phyloP scores from a whole-genome alignment of 2,797 vertebrate species.

The Alcedo quadribrachys region DNA sequence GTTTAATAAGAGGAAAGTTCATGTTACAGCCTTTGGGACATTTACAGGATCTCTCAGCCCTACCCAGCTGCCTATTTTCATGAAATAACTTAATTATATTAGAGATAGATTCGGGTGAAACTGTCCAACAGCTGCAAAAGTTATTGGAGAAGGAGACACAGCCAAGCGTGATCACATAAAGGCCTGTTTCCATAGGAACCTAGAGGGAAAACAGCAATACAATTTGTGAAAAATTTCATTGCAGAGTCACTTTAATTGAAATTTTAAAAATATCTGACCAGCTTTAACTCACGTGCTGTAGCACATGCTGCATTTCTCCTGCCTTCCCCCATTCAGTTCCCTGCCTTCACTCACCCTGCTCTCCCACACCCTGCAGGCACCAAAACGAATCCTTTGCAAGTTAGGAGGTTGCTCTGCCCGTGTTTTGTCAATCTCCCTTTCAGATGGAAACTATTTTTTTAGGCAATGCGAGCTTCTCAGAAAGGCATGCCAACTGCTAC shows the following conservation, averaged over 20 bases:
- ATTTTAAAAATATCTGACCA: conserved; percentile 54
- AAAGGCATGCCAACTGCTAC: neutral
- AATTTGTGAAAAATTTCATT: conserved; percentile 41
- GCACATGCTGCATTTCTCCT: neutral
- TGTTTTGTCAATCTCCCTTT: neutral
- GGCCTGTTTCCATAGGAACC: conserved; percentile 63
- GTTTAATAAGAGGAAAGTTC: conserved; percentile 54
- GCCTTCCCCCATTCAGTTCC: neutral
- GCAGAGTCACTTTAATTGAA: conserved; percentile 23
- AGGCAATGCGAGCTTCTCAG: neutral
- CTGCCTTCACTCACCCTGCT: neutral
- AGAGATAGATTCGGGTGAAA: conserved; percentile 42
- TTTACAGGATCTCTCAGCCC: conserved; percentile 28
- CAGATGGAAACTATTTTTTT: neutral
- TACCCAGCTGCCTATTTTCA: conserved; percentile 52
- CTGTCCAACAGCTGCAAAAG: conserved; percentile 60
- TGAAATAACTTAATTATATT: conserved; percentile 42
- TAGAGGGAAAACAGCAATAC: conserved; percentile 38
- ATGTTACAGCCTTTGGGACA: conserved; percentile 62
- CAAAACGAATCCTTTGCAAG: neutral
- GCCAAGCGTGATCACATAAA: conserved; percentile 39
- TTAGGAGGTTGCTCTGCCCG: neutral
- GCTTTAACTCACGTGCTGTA: neutral
- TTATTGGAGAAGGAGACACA: conserved; percentile 53
- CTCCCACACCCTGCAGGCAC: neutral